Conservation (phyloP, 2,113 vertebrate genomes). For the Grantiella picta region DNA sequence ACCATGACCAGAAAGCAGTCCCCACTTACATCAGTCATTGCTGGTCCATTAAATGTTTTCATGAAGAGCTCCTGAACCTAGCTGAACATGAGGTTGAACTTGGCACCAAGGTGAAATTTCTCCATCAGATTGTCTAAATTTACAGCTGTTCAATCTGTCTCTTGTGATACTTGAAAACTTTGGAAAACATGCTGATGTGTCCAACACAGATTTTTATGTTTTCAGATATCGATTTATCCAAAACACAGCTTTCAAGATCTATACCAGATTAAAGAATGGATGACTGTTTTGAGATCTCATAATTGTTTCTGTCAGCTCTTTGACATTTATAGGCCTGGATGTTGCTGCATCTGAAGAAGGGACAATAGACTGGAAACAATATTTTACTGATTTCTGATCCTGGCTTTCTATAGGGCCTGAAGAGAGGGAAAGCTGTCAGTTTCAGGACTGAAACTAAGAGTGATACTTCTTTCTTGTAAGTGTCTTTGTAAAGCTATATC, state of each 20-base stretch:
- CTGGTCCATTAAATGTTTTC: not conserved
- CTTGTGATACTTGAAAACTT: not conserved
- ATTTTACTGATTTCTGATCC: not conserved
- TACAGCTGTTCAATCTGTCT: not conserved
- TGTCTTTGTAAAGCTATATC: not conserved
- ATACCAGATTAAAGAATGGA: not conserved
- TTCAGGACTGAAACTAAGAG: not conserved
- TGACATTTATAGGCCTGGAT: not conserved
- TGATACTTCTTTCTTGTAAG: not conserved
- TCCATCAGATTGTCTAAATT: not conserved
- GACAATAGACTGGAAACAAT: not conserved
- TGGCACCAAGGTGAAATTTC: not conserved
- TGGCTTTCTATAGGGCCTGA: not conserved
- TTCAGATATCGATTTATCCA: not conserved
- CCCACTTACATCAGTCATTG: rapidly evolving
- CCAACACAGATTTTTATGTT: not conserved
- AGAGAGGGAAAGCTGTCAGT: not conserved
- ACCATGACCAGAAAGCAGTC: not conserved
- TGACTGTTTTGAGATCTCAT: not conserved
- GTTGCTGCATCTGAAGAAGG: not conserved
- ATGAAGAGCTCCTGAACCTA: not conserved
- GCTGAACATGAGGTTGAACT: not conserved
- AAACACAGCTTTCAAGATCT: not conserved
- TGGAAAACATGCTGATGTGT: not conserved
- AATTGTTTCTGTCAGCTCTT: not conserved